Conservation (phyloP, 2,113 vertebrate species). For the Cyanoderma ruficeps region DNA sequence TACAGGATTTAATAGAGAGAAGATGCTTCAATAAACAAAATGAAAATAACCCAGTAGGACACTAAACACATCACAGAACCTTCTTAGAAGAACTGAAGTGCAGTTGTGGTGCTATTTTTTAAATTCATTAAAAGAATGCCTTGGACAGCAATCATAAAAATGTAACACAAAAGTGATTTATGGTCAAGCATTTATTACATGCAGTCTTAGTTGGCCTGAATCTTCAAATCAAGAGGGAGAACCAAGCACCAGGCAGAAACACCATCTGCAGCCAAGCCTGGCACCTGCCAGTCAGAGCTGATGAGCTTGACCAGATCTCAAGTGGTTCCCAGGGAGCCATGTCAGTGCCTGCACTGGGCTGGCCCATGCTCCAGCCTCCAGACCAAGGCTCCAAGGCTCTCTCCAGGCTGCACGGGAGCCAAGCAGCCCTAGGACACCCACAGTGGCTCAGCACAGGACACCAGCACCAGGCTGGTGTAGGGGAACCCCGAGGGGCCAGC, state of each 20-base stretch:
- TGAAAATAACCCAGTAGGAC: neutral
- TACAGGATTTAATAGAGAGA: neutral
- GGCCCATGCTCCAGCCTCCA: neutral
- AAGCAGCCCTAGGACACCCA: neutral
- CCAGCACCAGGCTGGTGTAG: neutral
- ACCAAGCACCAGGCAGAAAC: neutral
- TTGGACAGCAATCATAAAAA: neutral
- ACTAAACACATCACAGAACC: neutral
- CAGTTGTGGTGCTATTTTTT: neutral
- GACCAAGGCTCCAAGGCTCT: neutral
- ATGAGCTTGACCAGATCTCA: neutral
- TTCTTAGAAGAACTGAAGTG: neutral
- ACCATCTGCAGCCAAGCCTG: neutral
- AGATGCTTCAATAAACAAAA: slow-evolving; percentile 4
- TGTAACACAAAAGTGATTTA: neutral
- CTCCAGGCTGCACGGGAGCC: neutral
- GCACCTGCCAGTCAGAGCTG: neutral
- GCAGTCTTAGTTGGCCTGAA: neutral
- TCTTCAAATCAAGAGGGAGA: neutral
- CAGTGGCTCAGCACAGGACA: neutral
- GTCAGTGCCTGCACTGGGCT: neutral
- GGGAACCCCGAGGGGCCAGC: neutral
- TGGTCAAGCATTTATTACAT: neutral
- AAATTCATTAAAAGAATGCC: neutral
- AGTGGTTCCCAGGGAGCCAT: neutral